Base-by-base conservation (phyloP, 2,797 vertebrate genomes). In the Alcedo atthis region DNA sequence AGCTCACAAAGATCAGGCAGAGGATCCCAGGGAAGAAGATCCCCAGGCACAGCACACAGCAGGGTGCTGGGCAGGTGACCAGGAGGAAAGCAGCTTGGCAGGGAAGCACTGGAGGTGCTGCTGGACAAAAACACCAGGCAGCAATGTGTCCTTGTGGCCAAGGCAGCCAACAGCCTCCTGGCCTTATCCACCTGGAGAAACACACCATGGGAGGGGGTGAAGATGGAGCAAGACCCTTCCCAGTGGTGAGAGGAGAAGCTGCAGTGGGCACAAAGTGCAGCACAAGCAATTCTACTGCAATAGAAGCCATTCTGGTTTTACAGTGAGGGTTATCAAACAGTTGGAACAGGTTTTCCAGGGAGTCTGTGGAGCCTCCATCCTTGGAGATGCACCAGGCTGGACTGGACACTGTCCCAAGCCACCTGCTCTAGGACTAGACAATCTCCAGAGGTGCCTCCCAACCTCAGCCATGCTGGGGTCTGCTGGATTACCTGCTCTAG, bases 1-100 rank as follows among this genome's bases (percentile, higher is more conserved):
- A 40, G 8, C 32, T 64, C 11, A 49, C 10, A 17, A 77, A 77
- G 24, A 42, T 64, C 37, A 63, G 2, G 28, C 37, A 40, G 12
- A 64, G 45, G 28, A 77, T 77, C 22, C 26, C 37, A 43, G 18
- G 19, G 10, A 88, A 10, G 12, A 68, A 32, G 24, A 81, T 49
- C 7, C 37, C 40, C 37, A 15, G 3, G 37, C 43, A 58, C 8
- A 43, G 26, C 42, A 33, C 25, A 59, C 10, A 5, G 8, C 22
- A 33, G 12, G 35, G 20, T 2, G 16, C 4, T 16, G 10, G 30
- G 32, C 10, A 30, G 10, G 24, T 2, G 3, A 53, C 5, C 3
- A 2, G 43, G 45, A 6, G 15, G 28, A 67, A 80, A 83, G 33
- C 37, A 62, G 53, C 25, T 62, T 58, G 40, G 18, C 17, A 71